Base-by-base conservation (phyloP, 2,113 vertebrate genomes). In the Lampris megalopsis region DNA sequence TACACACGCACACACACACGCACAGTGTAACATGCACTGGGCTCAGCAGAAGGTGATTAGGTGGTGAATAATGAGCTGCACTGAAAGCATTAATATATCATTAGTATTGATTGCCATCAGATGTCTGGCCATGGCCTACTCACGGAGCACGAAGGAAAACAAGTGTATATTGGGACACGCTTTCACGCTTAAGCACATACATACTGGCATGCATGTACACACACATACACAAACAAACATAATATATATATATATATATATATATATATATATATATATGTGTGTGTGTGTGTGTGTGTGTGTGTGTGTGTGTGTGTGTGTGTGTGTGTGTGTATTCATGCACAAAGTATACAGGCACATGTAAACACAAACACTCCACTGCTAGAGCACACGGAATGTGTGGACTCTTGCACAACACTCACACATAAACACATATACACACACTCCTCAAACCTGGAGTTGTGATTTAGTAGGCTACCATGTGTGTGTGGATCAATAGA, bases 401-500 rank as follows among this genome's bases (percentile, higher is more conserved):
- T 35, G 6, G 2, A 37, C 56, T 5, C 56, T 37, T 35, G 6
- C 56, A 59, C 77, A 73, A 68, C 80, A 60, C 48, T 54, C 64
- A 47, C 45, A 67, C 64, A 35, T 71, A 60, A 67, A 62, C 56
- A 67, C 63, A 58, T 62, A 63, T 57, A 67, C 79, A 50, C 77
- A 56, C 66, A n/a, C 60, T 60, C 60, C 63, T 69, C 58, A 50
- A 54, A 64, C 91, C 90, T 90, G 86, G 89, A 92, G 71, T 79
- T 91, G 91, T 87, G 88, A 88, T 92, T 72, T 79, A 78, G 73
- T 73, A 73, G 78, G 79, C 88, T 78, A 72, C 83, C 88, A 86
- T 89, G 80, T 89, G 78, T 62, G 60, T 63, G 58, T 59, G 63
- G 86, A 89, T 91, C 91, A 56, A 92, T 92, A 84, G 47, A 53